Percentiles rank a stretch among this genome's conserved stretches.
These are phyloP conservation scores for Crenichthys baileyi DNA, from an alignment of 2,797 vertebrate species.

Conservation along the genomic window DNA sequence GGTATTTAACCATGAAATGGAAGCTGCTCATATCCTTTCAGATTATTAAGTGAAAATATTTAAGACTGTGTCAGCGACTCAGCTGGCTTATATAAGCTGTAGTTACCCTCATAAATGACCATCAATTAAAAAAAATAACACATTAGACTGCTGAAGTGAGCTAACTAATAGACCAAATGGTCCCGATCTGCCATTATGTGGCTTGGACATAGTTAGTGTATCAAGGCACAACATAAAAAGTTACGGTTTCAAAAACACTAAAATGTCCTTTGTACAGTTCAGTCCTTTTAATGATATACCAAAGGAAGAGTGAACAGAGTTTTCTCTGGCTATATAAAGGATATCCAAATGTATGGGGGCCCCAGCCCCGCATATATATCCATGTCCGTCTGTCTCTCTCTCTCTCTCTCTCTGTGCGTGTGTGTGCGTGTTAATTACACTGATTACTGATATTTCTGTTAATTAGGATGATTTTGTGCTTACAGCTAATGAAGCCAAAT, in stretches of 20 bases:
- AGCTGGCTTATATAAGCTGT: slow-evolving; percentile 51
- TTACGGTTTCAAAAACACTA: background rate
- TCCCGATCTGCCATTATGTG: slow-evolving; percentile 55
- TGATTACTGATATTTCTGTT: no score
- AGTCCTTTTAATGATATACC: background rate
- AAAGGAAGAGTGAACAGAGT: background rate
- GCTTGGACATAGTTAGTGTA: slow-evolving; percentile 45
- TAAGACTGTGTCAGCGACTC: slow-evolving; percentile 49
- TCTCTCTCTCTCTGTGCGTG: no score
- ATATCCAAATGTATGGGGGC: background rate
- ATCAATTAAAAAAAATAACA: slow-evolving; percentile 56
- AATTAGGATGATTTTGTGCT: no score
- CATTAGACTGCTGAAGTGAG: slow-evolving; percentile 49
- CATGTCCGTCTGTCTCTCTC: no score
- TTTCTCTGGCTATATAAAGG: background rate
- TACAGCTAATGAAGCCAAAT: no score
- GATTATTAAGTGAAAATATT: slow-evolving; percentile 66
- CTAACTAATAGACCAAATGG: slow-evolving; percentile 51
- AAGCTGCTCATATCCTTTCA: slow-evolving; percentile 71
- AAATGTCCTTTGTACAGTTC: background rate
- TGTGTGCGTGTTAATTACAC: no score
- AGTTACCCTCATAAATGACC: slow-evolving; percentile 62
- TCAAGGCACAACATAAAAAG: background rate
- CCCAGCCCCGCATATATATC: background rate
- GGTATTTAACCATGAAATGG: slow-evolving; percentile 77